Evolutionary conservation across 1,140 invertebrate species (phyloP).

Genomic region (Meloidogyne exigua): DNA sequence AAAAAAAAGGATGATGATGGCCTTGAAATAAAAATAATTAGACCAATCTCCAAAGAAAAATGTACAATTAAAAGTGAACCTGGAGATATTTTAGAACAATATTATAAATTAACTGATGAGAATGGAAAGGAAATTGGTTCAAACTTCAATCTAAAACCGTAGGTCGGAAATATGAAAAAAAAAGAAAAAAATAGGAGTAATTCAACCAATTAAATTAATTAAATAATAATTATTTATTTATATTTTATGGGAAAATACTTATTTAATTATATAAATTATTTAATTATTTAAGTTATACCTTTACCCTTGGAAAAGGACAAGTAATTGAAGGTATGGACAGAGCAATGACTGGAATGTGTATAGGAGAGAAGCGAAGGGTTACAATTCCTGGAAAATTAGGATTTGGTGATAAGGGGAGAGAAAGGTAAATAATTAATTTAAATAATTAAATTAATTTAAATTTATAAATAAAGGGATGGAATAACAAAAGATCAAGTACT

Average conservation of each 20-base stretch:
- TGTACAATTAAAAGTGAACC: slow-evolving; percentile 59
- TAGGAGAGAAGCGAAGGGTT: slow-evolving; percentile 62
- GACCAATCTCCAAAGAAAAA: slow-evolving; percentile 57
- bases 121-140: slow-evolving; percentile 63
- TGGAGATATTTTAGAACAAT: slow-evolving; percentile 61
- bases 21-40: slow-evolving; percentile 60
- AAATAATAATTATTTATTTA: no score
- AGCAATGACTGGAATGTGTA: slow-evolving; percentile 55
- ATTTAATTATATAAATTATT: not conserved
- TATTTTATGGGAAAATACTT: not conserved
- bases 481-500: slow-evolving; percentile 58
- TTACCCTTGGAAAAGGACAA: slow-evolving; percentile 57
- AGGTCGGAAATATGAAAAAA: slow-evolving; percentile 25
- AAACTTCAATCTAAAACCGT: slow-evolving; percentile 63
- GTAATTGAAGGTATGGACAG: slow-evolving; percentile 62
- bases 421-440: slow-evolving; percentile 42
- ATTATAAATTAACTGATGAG: slow-evolving; percentile 57
- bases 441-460: not conserved
- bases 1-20: slow-evolving; percentile 55
- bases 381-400: slow-evolving; percentile 57
- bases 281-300: slow-evolving; percentile 52
- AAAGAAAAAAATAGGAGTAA: no score
- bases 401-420: slow-evolving; percentile 54
- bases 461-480: slow-evolving; percentile 47
- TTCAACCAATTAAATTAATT: no score